Base-by-base conservation (phyloP, 2,113 vertebrate genomes). In the Turdus rufiventris region DNA sequence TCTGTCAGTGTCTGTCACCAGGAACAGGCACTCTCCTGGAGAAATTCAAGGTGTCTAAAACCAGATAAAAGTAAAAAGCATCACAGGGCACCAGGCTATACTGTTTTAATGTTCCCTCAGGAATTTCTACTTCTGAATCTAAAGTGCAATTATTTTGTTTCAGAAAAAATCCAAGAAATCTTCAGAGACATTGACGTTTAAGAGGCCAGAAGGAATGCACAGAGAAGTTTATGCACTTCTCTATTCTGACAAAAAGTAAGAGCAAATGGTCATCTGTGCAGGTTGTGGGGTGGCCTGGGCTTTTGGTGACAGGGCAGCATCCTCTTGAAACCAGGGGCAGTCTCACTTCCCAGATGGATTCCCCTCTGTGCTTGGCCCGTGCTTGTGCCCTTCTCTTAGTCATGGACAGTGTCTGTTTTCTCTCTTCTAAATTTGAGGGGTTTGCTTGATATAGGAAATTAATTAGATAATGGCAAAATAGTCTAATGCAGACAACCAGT, bases 171-270 rank as follows among this genome's bases (percentile, higher is more conserved):
- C 98, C 75, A 99, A 99, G 98, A 99, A 99, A 77, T 97, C 98
- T 45, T 98, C 99, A 4, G 99, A 99, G 96, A 99, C 99, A 0
- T 78, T 99, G 94, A 99, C 99, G 0, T 99, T 99, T 96, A 99
- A 99, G 97, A 98, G 99, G 85, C 99, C 99, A 0, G 99, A 99
- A 95, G 99, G 99, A 91, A 99, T 99, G 99, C 99, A 99, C 97
- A 97, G 99, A 91, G 99, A 99, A 82, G 99, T 99, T 95, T 99
- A 99, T 81, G 99, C 99, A 6, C 97, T 99, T 80, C 98, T 99
- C 31, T 99, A 99, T 95, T 99, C 99, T 53, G 99, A 99, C 97
- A 99, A 99, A 97, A 99, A 99, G 99, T 99, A 99, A 97, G 98
- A 70, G 47, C 29, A 29, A 75, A 26, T 53, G 19, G 26, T 51